These are phyloP conservation scores for Saccostrea glomerata DNA, from an alignment of 1,140 invertebrate genomes.

Conservation along the genomic window DNA sequence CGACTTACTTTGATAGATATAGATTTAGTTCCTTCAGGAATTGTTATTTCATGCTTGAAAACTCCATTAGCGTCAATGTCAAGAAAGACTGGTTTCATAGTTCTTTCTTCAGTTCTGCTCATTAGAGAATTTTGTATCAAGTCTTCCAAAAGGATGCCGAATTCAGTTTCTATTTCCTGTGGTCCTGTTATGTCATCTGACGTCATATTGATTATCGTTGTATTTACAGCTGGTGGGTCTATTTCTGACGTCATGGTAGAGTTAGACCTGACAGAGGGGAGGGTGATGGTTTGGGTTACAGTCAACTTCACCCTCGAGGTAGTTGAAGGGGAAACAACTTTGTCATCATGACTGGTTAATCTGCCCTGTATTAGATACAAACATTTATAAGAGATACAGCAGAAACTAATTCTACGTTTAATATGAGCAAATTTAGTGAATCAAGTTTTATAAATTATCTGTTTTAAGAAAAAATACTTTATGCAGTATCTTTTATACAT, in stretches of 20 bases:
- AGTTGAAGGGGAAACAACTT: slow-evolving; percentile 47
- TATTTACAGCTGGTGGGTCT: too few relatives aligned
- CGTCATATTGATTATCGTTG: too few relatives aligned
- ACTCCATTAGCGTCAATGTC: slow-evolving; percentile 60
- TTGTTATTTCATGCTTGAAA: slow-evolving; percentile 57
- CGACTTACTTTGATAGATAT: slow-evolving; percentile 54
- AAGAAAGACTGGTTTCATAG: slow-evolving; percentile 31
- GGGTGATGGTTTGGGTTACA: slow-evolving; percentile 47
- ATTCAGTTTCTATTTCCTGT: not conserved
- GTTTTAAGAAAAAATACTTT: too few relatives aligned
- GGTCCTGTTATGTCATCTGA: not conserved
- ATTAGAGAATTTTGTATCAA: not conserved
- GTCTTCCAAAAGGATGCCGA: not conserved
- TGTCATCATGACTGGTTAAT: slow-evolving; percentile 60
- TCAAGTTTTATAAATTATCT: too few relatives aligned
- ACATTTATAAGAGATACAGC: not conserved
- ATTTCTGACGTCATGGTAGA: not conserved
- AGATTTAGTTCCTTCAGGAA: slow-evolving; percentile 49
- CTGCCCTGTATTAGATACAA: slow-evolving; percentile 52
- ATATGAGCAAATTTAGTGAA: too few relatives aligned
- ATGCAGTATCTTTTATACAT: not conserved
- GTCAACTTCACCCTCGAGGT: slow-evolving; percentile 53
- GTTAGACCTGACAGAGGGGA: slow-evolving; percentile 31
- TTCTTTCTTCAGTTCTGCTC: not conserved
- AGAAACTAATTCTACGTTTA: too few relatives aligned